Evolutionary conservation across 2,888 invertebrate species (phyloP).

Genomic region (Tiphia femorata): DNA sequence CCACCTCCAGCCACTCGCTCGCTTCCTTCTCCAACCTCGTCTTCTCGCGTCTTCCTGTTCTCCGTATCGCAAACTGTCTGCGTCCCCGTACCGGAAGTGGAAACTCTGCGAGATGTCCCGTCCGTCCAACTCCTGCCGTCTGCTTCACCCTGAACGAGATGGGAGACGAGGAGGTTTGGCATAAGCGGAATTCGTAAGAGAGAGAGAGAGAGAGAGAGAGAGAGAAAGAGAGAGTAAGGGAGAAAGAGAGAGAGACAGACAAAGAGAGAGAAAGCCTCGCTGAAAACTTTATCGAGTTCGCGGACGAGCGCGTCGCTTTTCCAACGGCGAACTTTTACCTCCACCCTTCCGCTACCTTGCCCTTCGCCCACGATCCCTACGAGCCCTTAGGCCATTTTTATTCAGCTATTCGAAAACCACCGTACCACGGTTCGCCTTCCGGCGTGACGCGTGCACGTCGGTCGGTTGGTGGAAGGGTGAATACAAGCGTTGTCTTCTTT

Average conservation of each 20-base stretch:
- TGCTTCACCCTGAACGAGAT: conserved; percentile 19
- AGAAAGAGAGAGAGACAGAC: not conserved
- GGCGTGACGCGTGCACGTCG: conserved; percentile 6
- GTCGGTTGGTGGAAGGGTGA: conserved; percentile 13
- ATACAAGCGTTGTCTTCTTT: conserved; percentile 27
- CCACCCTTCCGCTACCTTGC: no score
- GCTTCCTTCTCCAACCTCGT: conserved; percentile 5
- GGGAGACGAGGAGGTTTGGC: conserved; percentile 11
- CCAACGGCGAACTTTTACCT: conserved; percentile 62
- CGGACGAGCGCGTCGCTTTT: conserved; percentile 59
- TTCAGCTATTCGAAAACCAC: conserved; percentile 44
- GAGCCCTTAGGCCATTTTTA: conserved; percentile 51
- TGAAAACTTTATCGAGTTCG: conserved; percentile 66
- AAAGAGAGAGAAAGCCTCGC: conserved; percentile 18
- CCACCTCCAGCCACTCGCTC: not conserved
- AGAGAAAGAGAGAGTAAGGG: not conserved
- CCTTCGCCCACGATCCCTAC: conserved; percentile 36
- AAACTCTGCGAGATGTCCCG: conserved; percentile 52
- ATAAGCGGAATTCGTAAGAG: not conserved
- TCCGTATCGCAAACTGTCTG: no score
- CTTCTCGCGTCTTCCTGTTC: not conserved
- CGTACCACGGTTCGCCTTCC: conserved; percentile 26
- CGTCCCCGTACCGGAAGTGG: conserved; percentile 54
- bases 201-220: not conserved
- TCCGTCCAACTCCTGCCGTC: conserved; percentile 18